Percentiles rank a stretch among this genome's conserved stretches.
Conservation (phyloP, 2,113 vertebrate genomes). For the Antechinus flavipes region DNA sequence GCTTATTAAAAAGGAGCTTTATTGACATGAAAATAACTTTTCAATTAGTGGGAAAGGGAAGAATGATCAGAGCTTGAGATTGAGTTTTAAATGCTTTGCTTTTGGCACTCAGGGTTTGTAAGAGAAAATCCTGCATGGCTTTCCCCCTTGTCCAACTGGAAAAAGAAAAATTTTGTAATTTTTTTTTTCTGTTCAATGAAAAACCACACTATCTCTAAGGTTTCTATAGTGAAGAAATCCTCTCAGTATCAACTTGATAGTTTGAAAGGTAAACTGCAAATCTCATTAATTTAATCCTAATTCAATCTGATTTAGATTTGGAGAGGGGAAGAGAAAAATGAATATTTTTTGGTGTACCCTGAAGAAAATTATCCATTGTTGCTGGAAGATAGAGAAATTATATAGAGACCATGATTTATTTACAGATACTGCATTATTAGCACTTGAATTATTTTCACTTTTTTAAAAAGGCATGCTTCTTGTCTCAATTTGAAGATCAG, state of each 20-base stretch:
- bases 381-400: not conserved
- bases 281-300: not conserved
- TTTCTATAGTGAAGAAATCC: conserved; percentile 14
- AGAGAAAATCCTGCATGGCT: conserved; percentile 2
- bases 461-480: not conserved
- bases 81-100: conserved; percentile 6
- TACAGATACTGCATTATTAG: not conserved
- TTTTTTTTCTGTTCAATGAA: not conserved
- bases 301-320: conserved; percentile 18
- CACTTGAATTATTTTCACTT: not conserved
- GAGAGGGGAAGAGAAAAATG: not conserved
- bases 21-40: not conserved
- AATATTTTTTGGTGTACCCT: not conserved
- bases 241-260: conserved; percentile 21
- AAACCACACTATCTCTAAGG: not conserved
- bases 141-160: not conserved
- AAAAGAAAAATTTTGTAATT: not conserved
- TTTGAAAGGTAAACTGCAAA: conserved; percentile 13
- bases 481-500: not conserved
- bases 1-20: not conserved
- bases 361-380: not conserved
- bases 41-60: too few species aligned
- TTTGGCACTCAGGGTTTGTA: not conserved
- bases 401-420: not conserved
- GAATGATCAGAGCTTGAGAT: not conserved